These are phyloP conservation scores for Meriones unguiculatus DNA, from an alignment of 2,113 vertebrate genomes.

Conservation along the genomic window DNA sequence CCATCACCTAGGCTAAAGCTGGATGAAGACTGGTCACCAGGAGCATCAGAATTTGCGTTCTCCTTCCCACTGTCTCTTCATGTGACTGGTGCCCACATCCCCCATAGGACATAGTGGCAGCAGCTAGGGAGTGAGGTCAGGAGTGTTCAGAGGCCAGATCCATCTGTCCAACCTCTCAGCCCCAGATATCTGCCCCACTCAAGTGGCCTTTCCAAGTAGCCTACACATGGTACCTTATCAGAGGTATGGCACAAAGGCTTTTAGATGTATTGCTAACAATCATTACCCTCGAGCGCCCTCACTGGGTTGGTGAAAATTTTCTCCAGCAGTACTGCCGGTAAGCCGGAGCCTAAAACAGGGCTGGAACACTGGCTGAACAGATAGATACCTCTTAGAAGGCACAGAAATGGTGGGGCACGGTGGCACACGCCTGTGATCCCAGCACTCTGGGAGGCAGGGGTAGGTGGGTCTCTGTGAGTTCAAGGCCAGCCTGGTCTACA, in stretches of 20 bases:
- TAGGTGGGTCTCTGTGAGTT: too few species aligned
- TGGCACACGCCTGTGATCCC: too few species aligned
- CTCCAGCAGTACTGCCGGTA: not conserved
- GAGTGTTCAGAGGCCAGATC: not conserved
- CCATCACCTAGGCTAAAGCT: not conserved
- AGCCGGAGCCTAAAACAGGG: not conserved
- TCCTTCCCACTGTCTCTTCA: too few species aligned
- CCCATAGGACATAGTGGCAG: not conserved
- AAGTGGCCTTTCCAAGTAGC: not conserved
- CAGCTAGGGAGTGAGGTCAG: not conserved
- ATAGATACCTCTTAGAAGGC: not conserved
- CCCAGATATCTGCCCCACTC: not conserved
- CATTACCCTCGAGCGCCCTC: too few species aligned
- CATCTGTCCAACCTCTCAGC: not conserved
- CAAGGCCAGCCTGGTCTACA: too few species aligned
- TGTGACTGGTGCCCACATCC: not conserved
- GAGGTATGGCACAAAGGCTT: not conserved
- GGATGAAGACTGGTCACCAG: too few species aligned
- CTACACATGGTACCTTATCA: too few species aligned
- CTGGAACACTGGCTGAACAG: not conserved
- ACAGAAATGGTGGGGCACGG: too few species aligned
- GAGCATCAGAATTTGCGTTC: accelerated
- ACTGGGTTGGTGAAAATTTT: not conserved
- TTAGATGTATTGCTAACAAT: not conserved
- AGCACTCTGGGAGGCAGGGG: too few species aligned